Percentiles rank a stretch among this genome's conserved stretches.
Evolutionary conservation across 2,797 vertebrate species (phyloP).

Genomic region (Spinibarbus caldwelli): DNA sequence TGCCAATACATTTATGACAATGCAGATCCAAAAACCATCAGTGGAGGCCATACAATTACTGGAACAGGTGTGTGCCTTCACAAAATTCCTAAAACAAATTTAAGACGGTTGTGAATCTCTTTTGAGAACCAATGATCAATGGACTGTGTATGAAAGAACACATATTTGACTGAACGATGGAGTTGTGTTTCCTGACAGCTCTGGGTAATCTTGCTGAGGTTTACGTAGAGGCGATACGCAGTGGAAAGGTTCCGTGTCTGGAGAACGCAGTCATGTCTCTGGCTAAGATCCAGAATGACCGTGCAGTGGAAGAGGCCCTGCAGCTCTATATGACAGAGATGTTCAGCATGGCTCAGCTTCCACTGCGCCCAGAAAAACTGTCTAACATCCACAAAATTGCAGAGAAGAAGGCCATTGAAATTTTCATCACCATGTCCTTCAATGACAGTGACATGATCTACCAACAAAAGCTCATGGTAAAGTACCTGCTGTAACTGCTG

Average conservation of each 20-base stretch:
- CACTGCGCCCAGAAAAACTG: conserved; percentile 60
- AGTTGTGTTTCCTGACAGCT: conserved; percentile 55
- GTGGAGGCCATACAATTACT: neutral
- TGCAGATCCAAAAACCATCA: neutral
- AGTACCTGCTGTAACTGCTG: conserved; percentile 28
- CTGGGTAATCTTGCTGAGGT: conserved; percentile 64
- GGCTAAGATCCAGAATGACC: conserved; percentile 65
- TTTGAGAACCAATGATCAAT: neutral
- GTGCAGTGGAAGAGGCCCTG: conserved; percentile 53
- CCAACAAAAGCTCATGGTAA: conserved; percentile 45
- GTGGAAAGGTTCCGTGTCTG: conserved; percentile 69
- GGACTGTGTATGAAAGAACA: neutral
- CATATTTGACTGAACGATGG: neutral
- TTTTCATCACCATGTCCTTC: conserved; percentile 59
- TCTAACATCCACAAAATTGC: conserved; percentile 59
- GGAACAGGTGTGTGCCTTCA: conserved; percentile 58
- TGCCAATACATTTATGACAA: neutral
- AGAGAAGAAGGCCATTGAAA: conserved; percentile 59
- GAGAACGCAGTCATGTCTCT: conserved; percentile 67
- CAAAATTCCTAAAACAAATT: no score
- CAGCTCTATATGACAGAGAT: conserved; percentile 60
- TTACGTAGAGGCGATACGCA: conserved; percentile 68
- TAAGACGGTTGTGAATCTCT: neutral
- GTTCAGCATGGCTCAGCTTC: conserved; percentile 46
- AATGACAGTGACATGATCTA: neutral